Conservation (phyloP, 2,797 vertebrate genomes). For the Falco concolor region DNA sequence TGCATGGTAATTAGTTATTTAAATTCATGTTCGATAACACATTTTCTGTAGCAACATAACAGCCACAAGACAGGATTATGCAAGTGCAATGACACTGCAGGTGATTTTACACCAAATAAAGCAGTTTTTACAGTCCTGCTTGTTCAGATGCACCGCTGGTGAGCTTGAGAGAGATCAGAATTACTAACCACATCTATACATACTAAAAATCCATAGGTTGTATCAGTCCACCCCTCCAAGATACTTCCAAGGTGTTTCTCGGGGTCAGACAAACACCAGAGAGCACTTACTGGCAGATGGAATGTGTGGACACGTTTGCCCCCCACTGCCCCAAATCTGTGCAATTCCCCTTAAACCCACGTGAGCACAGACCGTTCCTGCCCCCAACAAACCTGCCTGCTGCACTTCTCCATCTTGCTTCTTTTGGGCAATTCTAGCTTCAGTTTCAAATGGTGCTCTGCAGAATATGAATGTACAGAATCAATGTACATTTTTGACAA, state of each 20-base stretch:
- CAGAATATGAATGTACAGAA: neutral
- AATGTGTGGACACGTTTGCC: neutral
- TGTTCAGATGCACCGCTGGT: neutral
- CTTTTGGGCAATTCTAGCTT: neutral
- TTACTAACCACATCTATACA: neutral
- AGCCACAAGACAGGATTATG: neutral
- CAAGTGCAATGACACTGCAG: neutral
- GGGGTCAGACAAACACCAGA: neutral
- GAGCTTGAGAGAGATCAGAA: neutral
- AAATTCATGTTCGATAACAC: neutral
- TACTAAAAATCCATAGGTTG: neutral
- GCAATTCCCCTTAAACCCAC: neutral
- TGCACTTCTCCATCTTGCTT: neutral
- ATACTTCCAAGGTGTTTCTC: neutral
- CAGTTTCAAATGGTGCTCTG: neutral
- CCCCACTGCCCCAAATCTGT: neutral
- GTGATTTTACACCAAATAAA: neutral
- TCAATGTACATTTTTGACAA: neutral
- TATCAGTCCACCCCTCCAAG: neutral
- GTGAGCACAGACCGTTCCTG: neutral
- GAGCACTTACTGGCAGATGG: neutral
- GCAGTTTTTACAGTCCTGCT: neutral
- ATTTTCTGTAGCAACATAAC: neutral
- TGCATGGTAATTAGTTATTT: neutral
- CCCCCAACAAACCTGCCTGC: neutral